phyloP scores from a whole-genome alignment of 1,140 invertebrate species.

The Prorops nasuta region DNA sequence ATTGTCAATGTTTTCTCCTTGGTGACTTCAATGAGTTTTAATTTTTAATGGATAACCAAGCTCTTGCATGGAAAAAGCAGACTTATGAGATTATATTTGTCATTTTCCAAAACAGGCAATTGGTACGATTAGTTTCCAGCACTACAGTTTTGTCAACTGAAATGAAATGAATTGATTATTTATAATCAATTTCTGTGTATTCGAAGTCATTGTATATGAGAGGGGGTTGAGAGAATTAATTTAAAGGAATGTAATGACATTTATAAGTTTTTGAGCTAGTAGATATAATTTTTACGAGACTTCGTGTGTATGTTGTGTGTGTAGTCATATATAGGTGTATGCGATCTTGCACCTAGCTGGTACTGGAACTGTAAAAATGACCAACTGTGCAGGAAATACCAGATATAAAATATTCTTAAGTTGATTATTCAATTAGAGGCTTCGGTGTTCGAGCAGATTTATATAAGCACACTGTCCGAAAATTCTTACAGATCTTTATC shows the following conservation, averaged over 20 bases:
- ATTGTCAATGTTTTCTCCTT: too few species aligned
- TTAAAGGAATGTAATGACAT: conserved; percentile 22
- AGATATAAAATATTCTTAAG: conserved; percentile 18
- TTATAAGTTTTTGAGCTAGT: conserved; percentile 46
- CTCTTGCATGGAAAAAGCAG: not conserved
- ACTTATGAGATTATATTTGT: not conserved
- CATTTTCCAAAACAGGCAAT: conserved; percentile 33
- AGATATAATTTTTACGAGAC: conserved; percentile 50
- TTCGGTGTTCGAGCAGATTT: conserved; percentile 13
- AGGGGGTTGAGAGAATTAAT: conserved; percentile 1
- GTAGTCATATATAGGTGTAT: conserved; percentile 45
- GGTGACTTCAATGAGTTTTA: not conserved
- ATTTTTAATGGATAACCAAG: not conserved
- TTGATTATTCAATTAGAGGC: conserved; percentile 19
- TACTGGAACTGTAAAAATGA: conserved; percentile 15
- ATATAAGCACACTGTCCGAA: conserved; percentile 17
- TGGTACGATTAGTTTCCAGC: conserved; percentile 31
- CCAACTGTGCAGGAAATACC: conserved; percentile 17
- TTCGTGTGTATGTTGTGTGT: conserved; percentile 57
- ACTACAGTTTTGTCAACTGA: conserved; percentile 21
- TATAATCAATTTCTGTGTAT: not conserved
- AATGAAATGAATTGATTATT: not conserved
- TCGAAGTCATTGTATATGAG: not conserved
- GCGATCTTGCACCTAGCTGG: conserved; percentile 21
- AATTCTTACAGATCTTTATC: conserved; percentile 8